Evolutionary conservation across 2,113 vertebrate species (phyloP).

Genomic region (Hypanus sabinus): DNA sequence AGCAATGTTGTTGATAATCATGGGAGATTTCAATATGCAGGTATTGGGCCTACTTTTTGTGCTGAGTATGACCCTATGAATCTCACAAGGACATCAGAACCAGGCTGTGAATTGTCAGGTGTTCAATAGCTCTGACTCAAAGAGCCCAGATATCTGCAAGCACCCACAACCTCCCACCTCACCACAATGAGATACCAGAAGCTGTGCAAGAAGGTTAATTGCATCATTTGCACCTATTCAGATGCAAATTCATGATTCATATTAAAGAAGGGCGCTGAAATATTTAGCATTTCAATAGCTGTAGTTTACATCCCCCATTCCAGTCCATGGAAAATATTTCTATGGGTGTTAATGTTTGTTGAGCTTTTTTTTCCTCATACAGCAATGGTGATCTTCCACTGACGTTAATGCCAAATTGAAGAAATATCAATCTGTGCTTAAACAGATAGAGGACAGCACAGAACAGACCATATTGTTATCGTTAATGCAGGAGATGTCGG

Average conservation of each 20-base stretch:
- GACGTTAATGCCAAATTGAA: neutral
- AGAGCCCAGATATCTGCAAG: neutral
- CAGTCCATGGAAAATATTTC: neutral
- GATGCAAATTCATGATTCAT: slow-evolving; percentile 13
- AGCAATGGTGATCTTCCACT: neutral
- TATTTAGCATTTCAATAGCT: neutral
- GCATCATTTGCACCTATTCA: neutral
- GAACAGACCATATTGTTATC: neutral
- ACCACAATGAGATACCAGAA: neutral
- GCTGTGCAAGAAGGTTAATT: neutral
- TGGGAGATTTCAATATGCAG: no score
- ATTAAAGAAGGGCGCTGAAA: neutral
- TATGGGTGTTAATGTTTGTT: neutral
- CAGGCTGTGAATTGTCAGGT: neutral
- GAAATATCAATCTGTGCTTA: neutral
- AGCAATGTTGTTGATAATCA: no score
- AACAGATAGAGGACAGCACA: neutral
- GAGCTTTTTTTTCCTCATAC: neutral
- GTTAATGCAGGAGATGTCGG: no score
- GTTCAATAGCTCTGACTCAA: neutral
- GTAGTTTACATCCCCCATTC: neutral
- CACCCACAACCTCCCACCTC: neutral
- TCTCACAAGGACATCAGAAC: neutral
- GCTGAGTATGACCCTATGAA: no score
- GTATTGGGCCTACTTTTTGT: no score